phyloP scores from a whole-genome alignment of 1,140 invertebrate species.

The Polyergus mexicanus region DNA sequence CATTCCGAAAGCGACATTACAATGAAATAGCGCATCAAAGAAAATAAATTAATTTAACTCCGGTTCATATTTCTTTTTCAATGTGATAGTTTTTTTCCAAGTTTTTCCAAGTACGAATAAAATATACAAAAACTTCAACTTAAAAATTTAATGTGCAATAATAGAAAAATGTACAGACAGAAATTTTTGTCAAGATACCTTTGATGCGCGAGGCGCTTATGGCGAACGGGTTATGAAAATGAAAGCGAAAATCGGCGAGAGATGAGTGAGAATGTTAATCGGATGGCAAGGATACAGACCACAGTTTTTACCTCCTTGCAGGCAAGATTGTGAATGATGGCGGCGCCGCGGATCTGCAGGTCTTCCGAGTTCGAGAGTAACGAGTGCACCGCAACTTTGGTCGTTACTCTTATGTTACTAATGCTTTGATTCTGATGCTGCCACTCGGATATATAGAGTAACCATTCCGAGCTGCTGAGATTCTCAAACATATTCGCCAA shows the following conservation, averaged over 20 bases:
- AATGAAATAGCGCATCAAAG: slow-evolving; percentile 30
- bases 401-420: slow-evolving; percentile 96
- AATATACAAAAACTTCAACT: background rate
- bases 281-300: slow-evolving; percentile 91
- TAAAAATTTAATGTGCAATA: background rate
- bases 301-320: slow-evolving; percentile 99
- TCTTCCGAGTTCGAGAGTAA: slow-evolving; percentile 91
- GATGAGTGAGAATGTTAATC: slow-evolving; percentile 62
- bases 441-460: slow-evolving; percentile 97
- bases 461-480: slow-evolving; percentile 95
- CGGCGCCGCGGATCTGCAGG: slow-evolving; percentile 93
- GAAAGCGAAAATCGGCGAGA: slow-evolving; percentile 44
- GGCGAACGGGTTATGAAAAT: slow-evolving; percentile 32
- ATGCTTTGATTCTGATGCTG: slow-evolving; percentile 90
- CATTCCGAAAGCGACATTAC: slow-evolving; percentile 57
- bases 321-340: slow-evolving; percentile 96
- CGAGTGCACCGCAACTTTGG: slow-evolving; percentile 95
- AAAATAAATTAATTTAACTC: background rate
- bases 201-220: background rate
- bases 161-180: background rate
- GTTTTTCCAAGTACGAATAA: background rate
- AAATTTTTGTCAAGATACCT: background rate
- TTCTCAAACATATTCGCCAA: slow-evolving; percentile 97
- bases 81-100: background rate
- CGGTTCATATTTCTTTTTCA: background rate